These are phyloP conservation scores for Poecile montanus DNA, from an alignment of 2,797 vertebrate genomes.

Conservation along the genomic window DNA sequence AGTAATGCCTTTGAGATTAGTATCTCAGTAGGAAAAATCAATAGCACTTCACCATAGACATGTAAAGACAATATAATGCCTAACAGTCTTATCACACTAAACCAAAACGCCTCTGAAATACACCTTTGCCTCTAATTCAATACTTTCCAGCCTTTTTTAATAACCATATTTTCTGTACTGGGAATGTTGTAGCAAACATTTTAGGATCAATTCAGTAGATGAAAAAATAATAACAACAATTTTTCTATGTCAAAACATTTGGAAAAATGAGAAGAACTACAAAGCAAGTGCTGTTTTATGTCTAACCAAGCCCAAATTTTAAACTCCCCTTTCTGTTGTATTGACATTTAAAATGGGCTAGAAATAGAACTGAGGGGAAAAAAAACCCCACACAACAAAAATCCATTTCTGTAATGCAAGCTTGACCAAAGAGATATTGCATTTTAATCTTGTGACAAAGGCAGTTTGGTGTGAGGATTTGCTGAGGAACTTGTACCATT, in stretches of 20 bases:
- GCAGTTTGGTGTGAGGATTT: background rate
- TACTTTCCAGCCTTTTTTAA: constrained; percentile 4
- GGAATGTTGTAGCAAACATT: background rate
- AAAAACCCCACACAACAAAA: background rate
- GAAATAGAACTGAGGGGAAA: background rate
- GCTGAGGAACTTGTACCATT: background rate
- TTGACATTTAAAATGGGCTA: constrained; percentile 16
- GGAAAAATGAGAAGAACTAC: background rate
- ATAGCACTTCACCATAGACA: background rate
- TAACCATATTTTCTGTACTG: background rate
- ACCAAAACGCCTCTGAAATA: background rate
- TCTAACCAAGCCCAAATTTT: background rate
- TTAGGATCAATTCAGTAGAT: background rate
- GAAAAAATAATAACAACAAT: constrained; percentile 6
- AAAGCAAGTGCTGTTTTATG: background rate
- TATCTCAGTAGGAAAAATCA: background rate
- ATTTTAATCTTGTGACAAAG: background rate
- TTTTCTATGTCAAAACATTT: constrained; percentile 7
- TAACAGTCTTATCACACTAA: background rate
- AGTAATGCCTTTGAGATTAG: background rate
- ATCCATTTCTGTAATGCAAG: background rate
- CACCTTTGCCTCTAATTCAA: background rate
- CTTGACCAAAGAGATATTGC: background rate
- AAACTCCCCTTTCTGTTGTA: background rate
- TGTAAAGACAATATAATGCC: background rate